Evolutionary conservation across 2,888 invertebrate species (phyloP).

Genomic region (Aphelenchoides bicaudatus): DNA sequence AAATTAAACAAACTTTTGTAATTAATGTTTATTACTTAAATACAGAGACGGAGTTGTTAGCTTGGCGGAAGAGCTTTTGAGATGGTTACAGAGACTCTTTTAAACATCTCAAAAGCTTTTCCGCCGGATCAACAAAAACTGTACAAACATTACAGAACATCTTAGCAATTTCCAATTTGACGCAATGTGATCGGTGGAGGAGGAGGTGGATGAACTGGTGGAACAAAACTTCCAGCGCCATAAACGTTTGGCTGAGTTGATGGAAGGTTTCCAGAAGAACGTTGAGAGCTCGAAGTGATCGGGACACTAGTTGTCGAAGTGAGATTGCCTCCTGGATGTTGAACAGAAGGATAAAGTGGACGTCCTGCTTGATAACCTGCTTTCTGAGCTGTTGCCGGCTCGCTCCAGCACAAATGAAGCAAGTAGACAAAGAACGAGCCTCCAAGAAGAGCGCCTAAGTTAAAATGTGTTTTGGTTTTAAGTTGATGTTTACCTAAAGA

Average conservation of each 20-base stretch:
- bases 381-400: conserved; percentile 39
- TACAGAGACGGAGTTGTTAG: too few species aligned
- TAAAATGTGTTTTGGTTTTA: background rate
- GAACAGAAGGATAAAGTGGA: background rate
- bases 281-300: conserved; percentile 4
- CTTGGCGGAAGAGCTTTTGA: too few species aligned
- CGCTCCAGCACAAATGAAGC: conserved; percentile 21
- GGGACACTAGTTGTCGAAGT: background rate
- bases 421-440: conserved; percentile 25
- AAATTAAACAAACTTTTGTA: too few species aligned
- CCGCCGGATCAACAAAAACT: too few species aligned
- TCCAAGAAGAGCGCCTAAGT: conserved; percentile 17
- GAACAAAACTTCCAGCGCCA: background rate
- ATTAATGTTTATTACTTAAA: too few species aligned
- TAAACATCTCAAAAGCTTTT: too few species aligned
- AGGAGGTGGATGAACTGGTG: background rate
- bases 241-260: background rate
- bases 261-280: background rate
- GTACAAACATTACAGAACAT: too few species aligned
- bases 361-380: conserved; percentile 44
- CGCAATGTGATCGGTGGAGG: background rate
- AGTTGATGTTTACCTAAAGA: conserved; percentile 9
- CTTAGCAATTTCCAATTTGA: too few species aligned
- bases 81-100: too few species aligned
- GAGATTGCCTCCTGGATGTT: too few species aligned